Percentiles rank a stretch among this genome's conserved stretches.
Conservation (phyloP, 2,797 vertebrate genomes). For the Bradypodion pumilum region DNA sequence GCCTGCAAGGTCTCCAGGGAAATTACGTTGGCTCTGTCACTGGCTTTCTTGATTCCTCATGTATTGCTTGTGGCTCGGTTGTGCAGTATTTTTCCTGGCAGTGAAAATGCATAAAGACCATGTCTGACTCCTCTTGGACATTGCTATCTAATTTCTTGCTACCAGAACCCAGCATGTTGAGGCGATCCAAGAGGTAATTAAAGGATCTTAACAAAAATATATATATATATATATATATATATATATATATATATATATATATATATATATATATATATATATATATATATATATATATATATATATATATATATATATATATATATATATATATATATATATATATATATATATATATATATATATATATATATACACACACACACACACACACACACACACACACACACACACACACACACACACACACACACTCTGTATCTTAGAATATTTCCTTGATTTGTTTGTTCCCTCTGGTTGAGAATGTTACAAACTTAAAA, state of each 20-base stretch:
- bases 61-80: slow-evolving; percentile 69
- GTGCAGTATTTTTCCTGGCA: slow-evolving; percentile 71
- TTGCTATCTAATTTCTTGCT: slow-evolving; percentile 90
- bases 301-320: too few species aligned
- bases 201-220: slow-evolving; percentile 65
- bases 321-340: too few species aligned
- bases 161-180: slow-evolving; percentile 88
- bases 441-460: slow-evolving; percentile 41
- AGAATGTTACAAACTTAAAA: slow-evolving; percentile 27
- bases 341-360: too few species aligned
- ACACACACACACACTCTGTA: too few species aligned
- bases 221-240: too few species aligned
- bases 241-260: too few species aligned
- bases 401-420: too few species aligned
- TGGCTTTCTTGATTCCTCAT: slow-evolving; percentile 71
- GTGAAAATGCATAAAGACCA: slow-evolving; percentile 79
- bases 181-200: slow-evolving; percentile 87
- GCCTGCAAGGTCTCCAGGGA: slow-evolving; percentile 69
- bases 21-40: slow-evolving; percentile 71
- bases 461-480: slow-evolving; percentile 47
- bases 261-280: too few species aligned
- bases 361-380: too few species aligned
- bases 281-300: too few species aligned
- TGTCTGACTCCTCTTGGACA: slow-evolving; percentile 93
- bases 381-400: too few species aligned